Conservation (phyloP, 2,888 invertebrate genomes). For the Sminthurinus aureus region DNA sequence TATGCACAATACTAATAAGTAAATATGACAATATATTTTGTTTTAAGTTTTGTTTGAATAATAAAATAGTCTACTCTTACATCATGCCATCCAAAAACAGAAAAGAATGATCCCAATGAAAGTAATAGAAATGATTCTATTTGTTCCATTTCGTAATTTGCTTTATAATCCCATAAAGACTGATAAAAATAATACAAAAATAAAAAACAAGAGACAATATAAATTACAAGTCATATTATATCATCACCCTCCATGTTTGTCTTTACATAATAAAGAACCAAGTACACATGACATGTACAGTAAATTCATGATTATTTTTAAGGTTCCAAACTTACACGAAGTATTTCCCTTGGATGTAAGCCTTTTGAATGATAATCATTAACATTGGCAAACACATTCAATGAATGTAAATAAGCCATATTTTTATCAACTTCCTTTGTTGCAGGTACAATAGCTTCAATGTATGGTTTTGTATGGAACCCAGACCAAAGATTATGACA, state of each 20-base stretch:
- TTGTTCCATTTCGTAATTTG: conserved; percentile 52
- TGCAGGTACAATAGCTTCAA: conserved; percentile 44
- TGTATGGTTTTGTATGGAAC: conserved; percentile 53
- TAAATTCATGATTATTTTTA: too few species aligned
- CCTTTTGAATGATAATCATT: conserved; percentile 51
- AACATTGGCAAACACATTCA: conserved; percentile 51
- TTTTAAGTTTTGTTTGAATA: too few species aligned
- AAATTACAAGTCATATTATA: too few species aligned
- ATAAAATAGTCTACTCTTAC: conserved; percentile 27
- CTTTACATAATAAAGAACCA: too few species aligned
- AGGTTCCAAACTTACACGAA: conserved; percentile 46
- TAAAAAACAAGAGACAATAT: conserved; percentile 11
- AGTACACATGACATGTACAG: neutral
- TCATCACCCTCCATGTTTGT: too few species aligned
- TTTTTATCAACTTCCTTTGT: conserved; percentile 53
- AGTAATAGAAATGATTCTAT: conserved; percentile 47
- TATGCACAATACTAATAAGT: too few species aligned
- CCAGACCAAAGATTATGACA: conserved; percentile 57
- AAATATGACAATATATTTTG: too few species aligned
- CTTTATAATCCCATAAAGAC: conserved; percentile 50
- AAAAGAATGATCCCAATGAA: conserved; percentile 49
- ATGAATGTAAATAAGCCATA: conserved; percentile 53
- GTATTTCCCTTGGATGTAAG: conserved; percentile 31
- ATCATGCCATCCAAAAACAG: conserved; percentile 53
- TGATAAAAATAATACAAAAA: conserved; percentile 23